Conservation (phyloP, 1,140 invertebrate genomes). For the Bombus polaris region DNA sequence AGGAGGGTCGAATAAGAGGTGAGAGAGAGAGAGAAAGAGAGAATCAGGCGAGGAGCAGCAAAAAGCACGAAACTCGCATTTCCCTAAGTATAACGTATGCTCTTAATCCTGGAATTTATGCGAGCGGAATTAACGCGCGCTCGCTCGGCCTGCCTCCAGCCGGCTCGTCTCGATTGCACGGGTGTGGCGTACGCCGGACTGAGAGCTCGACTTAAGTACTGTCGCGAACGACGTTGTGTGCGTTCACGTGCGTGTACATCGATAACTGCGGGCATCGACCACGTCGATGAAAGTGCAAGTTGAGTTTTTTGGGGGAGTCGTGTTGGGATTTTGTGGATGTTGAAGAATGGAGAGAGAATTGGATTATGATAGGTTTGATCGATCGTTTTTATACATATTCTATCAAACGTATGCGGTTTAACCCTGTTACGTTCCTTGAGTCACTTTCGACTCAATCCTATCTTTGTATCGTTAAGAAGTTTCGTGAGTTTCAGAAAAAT, state of each 20-base stretch:
- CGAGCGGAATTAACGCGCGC: constrained; percentile 76
- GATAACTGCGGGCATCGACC: neutral
- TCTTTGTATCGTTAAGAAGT: no score
- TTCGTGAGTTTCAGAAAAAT: no score
- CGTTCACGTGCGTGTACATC: neutral
- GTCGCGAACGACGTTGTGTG: neutral
- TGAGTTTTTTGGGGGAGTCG: neutral
- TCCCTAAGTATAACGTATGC: constrained; percentile 79
- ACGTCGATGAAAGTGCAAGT: neutral
- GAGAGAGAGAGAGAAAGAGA: neutral
- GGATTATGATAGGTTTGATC: neutral
- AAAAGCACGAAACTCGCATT: constrained; percentile 74
- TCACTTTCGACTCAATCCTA: no score
- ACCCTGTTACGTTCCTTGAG: no score
- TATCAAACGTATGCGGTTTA: no score
- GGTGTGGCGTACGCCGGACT: constrained; percentile 14
- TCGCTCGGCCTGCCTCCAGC: constrained; percentile 48
- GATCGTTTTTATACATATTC: no score
- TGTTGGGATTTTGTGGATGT: neutral
- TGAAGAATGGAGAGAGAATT: neutral
- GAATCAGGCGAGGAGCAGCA: constrained; percentile 47
- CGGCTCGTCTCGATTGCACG: constrained; percentile 53
- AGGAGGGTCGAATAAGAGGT: neutral
- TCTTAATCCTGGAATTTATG: constrained; percentile 77
- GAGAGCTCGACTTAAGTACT: constrained; percentile 34